Base-by-base conservation (phyloP, 2,113 vertebrate species). In the Ploceus nigricollis region DNA sequence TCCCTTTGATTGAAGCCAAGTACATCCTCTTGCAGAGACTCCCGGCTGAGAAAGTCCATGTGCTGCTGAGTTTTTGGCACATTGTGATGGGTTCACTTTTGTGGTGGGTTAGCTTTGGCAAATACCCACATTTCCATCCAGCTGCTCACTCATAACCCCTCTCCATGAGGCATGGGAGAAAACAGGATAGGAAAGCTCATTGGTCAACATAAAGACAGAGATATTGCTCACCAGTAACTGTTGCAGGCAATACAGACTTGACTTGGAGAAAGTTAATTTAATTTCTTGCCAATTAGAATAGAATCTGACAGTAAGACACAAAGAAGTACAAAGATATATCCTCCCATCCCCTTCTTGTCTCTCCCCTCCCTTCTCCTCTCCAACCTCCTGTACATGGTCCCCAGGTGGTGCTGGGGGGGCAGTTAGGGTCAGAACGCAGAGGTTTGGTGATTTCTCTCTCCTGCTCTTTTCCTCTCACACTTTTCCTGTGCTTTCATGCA, bases 391-490 rank as follows among this genome's bases (percentile, higher is more conserved):
- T 30, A 42, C 27, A 23, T 47, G 25, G 23, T 84, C 20, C 9
- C 11, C 45, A 57, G 2, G 42, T 0, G 3, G 16, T 53, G n/a
- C 24, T 1, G 14, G 4, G 23, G 15, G 11, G 4, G 0, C 3
- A 83, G 7, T 58, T 76, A 58, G 1, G 4, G 23, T 37, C 28
- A 33, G 35, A 83, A 58, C 0, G 1, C 0, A 45, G 17, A 25
- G 15, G 2, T 53, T 89, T 48, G 47, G 15, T 12, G 9, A 51
- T 47, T 65, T 70, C 13, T 89, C 5, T 57, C 19, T 71, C n/a
- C 16, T 64, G 7, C 6, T 87, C 20, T 57, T 80, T 83, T 39
- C 30, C 11, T 54, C 17, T 63, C 25, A 35, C 4, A 11, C 19
- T 80, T 66, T 57, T 44, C 16, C 16, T 4, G 1, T 91, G 25